These are phyloP conservation scores for Hedychridium roseum DNA, from an alignment of 2,888 invertebrate genomes.

Conservation along the genomic window DNA sequence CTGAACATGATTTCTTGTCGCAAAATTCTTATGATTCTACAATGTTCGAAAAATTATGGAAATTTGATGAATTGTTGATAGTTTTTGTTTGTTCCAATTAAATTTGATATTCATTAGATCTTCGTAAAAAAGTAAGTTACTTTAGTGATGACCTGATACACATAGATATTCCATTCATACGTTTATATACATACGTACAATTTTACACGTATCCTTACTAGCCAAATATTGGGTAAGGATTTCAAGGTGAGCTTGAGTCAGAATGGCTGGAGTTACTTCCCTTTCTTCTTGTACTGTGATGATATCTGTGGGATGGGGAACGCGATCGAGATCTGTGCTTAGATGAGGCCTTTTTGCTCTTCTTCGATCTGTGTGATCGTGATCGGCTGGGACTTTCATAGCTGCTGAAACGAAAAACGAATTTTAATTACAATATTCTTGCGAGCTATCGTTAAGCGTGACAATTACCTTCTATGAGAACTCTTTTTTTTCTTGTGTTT, in stretches of 20 bases:
- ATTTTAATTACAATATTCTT: neutral
- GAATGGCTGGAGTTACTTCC: conserved; percentile 55
- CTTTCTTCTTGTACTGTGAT: conserved; percentile 42
- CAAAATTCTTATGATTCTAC: too few species aligned
- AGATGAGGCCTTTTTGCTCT: conserved; percentile 56
- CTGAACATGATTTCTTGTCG: too few species aligned
- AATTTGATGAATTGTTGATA: too few species aligned
- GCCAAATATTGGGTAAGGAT: neutral
- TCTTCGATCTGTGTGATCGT: conserved; percentile 55
- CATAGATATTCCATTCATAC: too few species aligned
- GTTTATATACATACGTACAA: conserved; percentile 29
- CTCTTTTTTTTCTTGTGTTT: conserved; percentile 65
- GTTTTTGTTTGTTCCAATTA: too few species aligned
- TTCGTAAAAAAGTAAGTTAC: too few species aligned
- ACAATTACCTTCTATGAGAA: conserved; percentile 64
- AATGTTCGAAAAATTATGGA: too few species aligned
- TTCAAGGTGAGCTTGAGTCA: conserved; percentile 49
- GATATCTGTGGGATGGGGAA: conserved; percentile 50
- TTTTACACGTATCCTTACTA: conserved; percentile 22
- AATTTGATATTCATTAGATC: too few species aligned
- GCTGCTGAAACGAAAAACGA: conserved; percentile 32
- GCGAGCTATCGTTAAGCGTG: too few species aligned
- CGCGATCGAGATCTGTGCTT: conserved; percentile 57
- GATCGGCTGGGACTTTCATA: conserved; percentile 56
- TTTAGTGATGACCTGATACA: too few species aligned